Evolutionary conservation across 2,888 invertebrate species (phyloP), one percentile per base, ranked within the genome.

Genomic region (Brachyptera risi): DNA sequence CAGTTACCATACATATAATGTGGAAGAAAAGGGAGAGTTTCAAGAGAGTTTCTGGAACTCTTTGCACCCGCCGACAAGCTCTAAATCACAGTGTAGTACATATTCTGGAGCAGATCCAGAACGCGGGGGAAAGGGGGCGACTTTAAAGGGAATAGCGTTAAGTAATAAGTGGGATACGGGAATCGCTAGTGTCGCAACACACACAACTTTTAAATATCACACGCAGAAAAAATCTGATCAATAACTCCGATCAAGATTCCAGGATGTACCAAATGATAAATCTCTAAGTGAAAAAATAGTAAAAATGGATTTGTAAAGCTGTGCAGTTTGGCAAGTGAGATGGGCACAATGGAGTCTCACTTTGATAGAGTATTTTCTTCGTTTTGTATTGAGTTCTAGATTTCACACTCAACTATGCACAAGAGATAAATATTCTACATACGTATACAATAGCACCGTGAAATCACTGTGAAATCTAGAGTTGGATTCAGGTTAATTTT

Each of bases 101-200:
- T 44, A 44, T 44, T 54, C 54, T 54, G 54, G 54, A 54, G 23
- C 35, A 15, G 54, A 35, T 54, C 54, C 54, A 54, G 27, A n/a
- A 31, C 31, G 31, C 31, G 7, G 11, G 11, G 31, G n/a, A n/a
- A n/a, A n/a, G n/a, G n/a, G 31, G 7, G 4, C 27, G 17, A 15
- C 21, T 17, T 54, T 54, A 54, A 54, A 54, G 54, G 54, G 54
- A 35, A 54, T 21, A n/a, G n/a, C n/a, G n/a, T n/a, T n/a, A n/a
- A n/a, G n/a, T n/a, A n/a, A n/a, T n/a, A n/a, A n/a, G n/a, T n/a
- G n/a, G n/a, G n/a, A n/a, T n/a, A n/a, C n/a, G n/a, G n/a, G n/a
- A n/a, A n/a, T n/a, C n/a, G n/a, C n/a, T n/a, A n/a, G n/a, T n/a
- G n/a, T n/a, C n/a, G n/a, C n/a, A n/a, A n/a, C n/a, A n/a, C n/a